Conservation (phyloP, 2,888 invertebrate genomes). For the Oligia latruncula region DNA sequence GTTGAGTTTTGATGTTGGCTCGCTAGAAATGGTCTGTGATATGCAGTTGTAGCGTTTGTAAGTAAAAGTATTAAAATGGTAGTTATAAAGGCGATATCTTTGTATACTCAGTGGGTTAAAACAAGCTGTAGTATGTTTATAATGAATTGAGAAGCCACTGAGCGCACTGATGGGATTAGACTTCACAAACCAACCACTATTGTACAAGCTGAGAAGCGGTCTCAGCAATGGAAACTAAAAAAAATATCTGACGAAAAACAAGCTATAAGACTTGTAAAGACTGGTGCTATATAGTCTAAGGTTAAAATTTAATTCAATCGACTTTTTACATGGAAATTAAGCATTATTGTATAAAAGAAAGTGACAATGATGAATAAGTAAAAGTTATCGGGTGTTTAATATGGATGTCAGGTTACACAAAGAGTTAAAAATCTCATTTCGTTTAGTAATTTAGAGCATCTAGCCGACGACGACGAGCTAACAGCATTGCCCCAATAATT, state of each 20-base stretch:
- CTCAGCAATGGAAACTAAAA: background rate
- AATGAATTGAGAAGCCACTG: background rate
- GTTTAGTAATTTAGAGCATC: background rate
- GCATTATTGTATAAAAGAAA: background rate
- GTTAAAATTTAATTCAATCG: background rate
- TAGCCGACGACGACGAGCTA: constrained; percentile 7
- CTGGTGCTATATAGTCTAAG: background rate
- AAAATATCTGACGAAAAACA: background rate
- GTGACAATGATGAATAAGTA: constrained; percentile 1
- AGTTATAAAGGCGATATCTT: constrained; percentile 30
- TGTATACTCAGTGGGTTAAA: background rate
- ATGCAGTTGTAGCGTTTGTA: constrained; percentile 37
- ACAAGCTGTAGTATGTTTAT: background rate
- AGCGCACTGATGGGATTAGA: background rate
- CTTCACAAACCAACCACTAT: background rate
- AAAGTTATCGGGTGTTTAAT: background rate
- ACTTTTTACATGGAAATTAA: background rate
- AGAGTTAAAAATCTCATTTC: constrained; percentile 7
- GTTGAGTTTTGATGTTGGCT: constrained; percentile 53
- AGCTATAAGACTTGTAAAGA: background rate
- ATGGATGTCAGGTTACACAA: constrained; percentile 1
- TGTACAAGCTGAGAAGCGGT: background rate
- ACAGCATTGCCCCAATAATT: constrained; percentile 23
- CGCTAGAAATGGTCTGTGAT: constrained; percentile 58
- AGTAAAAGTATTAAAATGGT: constrained; percentile 32